Evolutionary conservation across 2,888 invertebrate genomes (phyloP).

Genomic region (Carabus problematicus): DNA sequence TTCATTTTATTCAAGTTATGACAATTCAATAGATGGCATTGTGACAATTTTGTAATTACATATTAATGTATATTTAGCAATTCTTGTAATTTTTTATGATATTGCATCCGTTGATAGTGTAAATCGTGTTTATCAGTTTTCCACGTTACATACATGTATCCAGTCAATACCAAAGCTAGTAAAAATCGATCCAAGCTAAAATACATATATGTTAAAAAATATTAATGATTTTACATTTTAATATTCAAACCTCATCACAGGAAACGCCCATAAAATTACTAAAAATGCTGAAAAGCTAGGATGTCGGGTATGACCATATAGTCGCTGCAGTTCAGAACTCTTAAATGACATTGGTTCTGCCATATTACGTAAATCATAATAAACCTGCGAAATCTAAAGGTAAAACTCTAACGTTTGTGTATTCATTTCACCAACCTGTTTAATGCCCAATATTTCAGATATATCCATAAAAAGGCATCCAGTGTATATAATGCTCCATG

Average conservation of each 20-base stretch:
- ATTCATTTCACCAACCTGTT: constrained; percentile 58
- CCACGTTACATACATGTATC: constrained; percentile 69
- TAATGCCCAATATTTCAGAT: constrained; percentile 67
- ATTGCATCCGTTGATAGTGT: constrained; percentile 63
- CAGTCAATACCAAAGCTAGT: constrained; percentile 62
- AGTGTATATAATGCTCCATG: constrained; percentile 67
- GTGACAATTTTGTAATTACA: no score
- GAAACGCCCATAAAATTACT: constrained; percentile 65
- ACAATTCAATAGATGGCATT: no score
- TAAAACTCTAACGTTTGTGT: constrained; percentile 3
- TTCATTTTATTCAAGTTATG: no score
- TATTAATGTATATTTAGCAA: constrained; percentile 51
- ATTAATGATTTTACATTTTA: constrained; percentile 10
- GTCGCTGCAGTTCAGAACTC: constrained; percentile 61
- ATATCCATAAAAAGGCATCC: constrained; percentile 70
- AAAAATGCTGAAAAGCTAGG: constrained; percentile 68
- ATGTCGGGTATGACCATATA: constrained; percentile 67
- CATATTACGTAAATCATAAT: constrained; percentile 63
- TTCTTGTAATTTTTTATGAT: constrained; percentile 61
- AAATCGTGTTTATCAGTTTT: constrained; percentile 66
- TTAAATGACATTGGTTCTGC: constrained; percentile 64
- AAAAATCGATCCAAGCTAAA: constrained; percentile 65
- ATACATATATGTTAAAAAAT: constrained; percentile 45
- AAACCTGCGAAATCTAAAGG: constrained; percentile 56
- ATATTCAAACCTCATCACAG: constrained; percentile 64